These are phyloP conservation scores for Drosophila nr. medialis DNA, from an alignment of 2,888 invertebrate genomes.

Conservation along the genomic window DNA sequence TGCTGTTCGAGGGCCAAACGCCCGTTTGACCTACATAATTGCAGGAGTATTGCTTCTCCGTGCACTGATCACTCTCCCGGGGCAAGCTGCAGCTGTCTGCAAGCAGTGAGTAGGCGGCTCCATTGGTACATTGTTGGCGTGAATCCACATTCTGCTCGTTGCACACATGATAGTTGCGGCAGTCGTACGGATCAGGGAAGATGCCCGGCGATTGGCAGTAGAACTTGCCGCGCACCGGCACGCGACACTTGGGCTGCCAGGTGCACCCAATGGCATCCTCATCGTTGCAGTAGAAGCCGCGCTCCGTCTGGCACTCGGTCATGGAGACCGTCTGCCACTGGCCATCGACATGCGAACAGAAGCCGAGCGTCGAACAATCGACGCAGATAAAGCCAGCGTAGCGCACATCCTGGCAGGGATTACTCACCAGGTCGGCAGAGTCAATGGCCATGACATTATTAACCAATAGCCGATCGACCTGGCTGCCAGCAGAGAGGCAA, in stretches of 20 bases:
- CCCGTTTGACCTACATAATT: constrained; percentile 64
- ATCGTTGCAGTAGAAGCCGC: constrained; percentile 72
- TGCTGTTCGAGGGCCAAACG: constrained; percentile 71
- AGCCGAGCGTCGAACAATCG: constrained; percentile 70
- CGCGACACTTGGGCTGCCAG: constrained; percentile 61
- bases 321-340: constrained; percentile 66
- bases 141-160: constrained; percentile 58
- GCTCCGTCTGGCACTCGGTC: constrained; percentile 58
- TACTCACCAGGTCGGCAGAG: constrained; percentile 41
- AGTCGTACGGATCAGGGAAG: constrained; percentile 83
- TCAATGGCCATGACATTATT: constrained; percentile 36
- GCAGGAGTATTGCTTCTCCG: constrained; percentile 70
- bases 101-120: constrained; percentile 69
- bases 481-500: constrained; percentile 1
- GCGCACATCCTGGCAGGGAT: constrained; percentile 72
- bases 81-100: constrained; percentile 65
- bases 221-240: constrained; percentile 71
- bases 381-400: constrained; percentile 71
- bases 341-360: constrained; percentile 57
- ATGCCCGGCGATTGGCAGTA: constrained; percentile 72
- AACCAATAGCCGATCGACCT: not conserved
- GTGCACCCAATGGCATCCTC: constrained; percentile 66
- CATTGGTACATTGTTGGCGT: constrained; percentile 65
- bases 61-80: constrained; percentile 60
- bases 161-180: constrained; percentile 81